These are phyloP conservation scores for Cardinalis cardinalis DNA, from an alignment of 2,113 vertebrate genomes.

Conservation along the genomic window DNA sequence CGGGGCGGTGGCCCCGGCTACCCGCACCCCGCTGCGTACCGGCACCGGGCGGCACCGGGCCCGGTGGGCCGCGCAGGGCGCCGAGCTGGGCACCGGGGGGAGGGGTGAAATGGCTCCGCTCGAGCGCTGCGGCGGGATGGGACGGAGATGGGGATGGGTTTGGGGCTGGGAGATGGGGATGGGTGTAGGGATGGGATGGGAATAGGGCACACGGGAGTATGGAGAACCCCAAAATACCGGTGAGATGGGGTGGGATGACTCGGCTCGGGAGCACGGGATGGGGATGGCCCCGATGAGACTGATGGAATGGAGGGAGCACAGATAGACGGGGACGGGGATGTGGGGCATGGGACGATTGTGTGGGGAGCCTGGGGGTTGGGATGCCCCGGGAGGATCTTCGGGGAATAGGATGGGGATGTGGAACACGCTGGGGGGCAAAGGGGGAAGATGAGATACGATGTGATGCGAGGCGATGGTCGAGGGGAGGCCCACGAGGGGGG, in stretches of 20 bases:
- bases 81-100: not conserved
- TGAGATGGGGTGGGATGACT: not conserved
- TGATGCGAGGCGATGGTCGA: not conserved
- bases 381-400: not conserved
- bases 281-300: not conserved
- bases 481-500: too few relatives aligned
- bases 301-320: not conserved
- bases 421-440: not conserved
- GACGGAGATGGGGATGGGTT: not conserved
- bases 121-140: not conserved
- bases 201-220: not conserved
- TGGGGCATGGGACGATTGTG: not conserved
- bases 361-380: not conserved
- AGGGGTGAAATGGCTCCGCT: not conserved
- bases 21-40: not conserved
- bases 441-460: not conserved
- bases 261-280: not conserved
- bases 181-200: not conserved
- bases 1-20: not conserved
- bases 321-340: not conserved
- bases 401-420: not conserved
- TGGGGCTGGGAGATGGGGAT: not conserved
- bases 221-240: not conserved
- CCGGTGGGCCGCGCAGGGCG: not conserved
- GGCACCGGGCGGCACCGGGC: not conserved